Evolutionary conservation across 2,797 vertebrate genomes (phyloP).

Genomic region (Distichodus sexfasciatus): DNA sequence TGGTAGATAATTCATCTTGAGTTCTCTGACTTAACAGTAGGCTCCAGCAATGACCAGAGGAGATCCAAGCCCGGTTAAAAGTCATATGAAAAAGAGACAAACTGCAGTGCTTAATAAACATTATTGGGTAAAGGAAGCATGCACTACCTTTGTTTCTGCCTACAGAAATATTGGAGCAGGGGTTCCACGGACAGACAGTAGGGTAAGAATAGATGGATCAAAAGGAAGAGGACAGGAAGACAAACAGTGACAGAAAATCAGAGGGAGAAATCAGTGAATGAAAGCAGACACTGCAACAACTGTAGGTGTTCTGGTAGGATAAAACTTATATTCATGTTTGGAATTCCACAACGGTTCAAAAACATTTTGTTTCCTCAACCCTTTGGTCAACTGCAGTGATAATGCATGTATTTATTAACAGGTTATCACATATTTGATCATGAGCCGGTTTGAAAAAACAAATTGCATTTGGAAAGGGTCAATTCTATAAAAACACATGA

Average conservation of each 20-base stretch:
- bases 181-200: conserved; percentile 60
- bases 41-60: neutral
- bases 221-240: conserved; percentile 8
- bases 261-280: conserved; percentile 16
- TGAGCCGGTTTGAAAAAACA: too few relatives aligned
- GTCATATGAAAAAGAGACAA: neutral
- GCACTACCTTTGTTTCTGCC: conserved; percentile 98
- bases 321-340: too few relatives aligned
- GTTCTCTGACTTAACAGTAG: neutral
- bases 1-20: neutral
- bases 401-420: too few relatives aligned
- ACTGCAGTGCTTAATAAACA: neutral
- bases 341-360: too few relatives aligned
- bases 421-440: too few relatives aligned
- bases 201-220: conserved; percentile 22
- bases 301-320: too few relatives aligned
- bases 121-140: conserved; percentile 55
- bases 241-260: conserved; percentile 28
- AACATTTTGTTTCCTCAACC: too few relatives aligned
- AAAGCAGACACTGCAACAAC: neutral
- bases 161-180: conserved; percentile 77
- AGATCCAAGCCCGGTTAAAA: neutral
- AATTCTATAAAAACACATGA: too few relatives aligned
- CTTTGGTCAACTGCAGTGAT: too few relatives aligned
- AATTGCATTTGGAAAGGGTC: too few relatives aligned